These are phyloP conservation scores for Chiridota heheva DNA, from an alignment of 35 echinoderm and acorn worm species.

Conservation along the genomic window DNA sequence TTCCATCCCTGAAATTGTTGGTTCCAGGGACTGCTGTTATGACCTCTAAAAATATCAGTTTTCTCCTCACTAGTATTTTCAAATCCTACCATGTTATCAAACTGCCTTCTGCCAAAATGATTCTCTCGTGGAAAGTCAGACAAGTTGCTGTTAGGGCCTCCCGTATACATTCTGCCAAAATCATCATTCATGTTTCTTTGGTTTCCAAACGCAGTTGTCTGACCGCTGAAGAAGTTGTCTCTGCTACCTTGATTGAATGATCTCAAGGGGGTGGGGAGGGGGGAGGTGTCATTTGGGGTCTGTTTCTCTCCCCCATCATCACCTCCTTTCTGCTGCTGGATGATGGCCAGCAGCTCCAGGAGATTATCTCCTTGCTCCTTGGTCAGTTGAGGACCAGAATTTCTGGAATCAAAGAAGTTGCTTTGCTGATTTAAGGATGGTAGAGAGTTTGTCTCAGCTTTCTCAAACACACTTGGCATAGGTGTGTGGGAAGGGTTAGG, in stretches of 20 bases:
- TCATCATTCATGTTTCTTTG: not conserved
- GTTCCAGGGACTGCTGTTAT: slow-evolving; percentile 40
- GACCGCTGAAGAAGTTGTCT: not conserved
- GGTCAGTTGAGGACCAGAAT: slow-evolving; percentile 11
- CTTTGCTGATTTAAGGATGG: not conserved
- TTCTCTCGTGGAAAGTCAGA: too few relatives aligned
- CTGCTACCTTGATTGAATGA: not conserved
- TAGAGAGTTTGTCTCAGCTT: too few relatives aligned
- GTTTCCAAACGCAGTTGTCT: not conserved
- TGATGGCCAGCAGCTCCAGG: slow-evolving; percentile 48
- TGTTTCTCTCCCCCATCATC: not conserved
- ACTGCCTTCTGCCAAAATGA: too few relatives aligned
- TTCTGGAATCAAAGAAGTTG: slow-evolving; percentile 1
- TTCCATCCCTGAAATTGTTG: slow-evolving; percentile 22
- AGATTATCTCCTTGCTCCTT: slow-evolving; percentile 25
- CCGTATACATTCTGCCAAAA: not conserved
- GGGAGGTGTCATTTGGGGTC: not conserved
- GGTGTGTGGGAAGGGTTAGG: not conserved
- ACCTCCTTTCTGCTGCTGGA: slow-evolving; percentile 51
- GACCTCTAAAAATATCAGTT: not conserved
- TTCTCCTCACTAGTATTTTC: too few relatives aligned
- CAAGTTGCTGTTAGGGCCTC: not conserved
- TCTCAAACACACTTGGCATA: too few relatives aligned
- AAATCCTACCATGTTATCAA: too few relatives aligned
- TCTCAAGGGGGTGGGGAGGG: slow-evolving; percentile 4